Evolutionary conservation across 1,140 invertebrate genomes (phyloP), one percentile per base, ranked within the genome.

Genomic region (Penaeus indicus): DNA sequence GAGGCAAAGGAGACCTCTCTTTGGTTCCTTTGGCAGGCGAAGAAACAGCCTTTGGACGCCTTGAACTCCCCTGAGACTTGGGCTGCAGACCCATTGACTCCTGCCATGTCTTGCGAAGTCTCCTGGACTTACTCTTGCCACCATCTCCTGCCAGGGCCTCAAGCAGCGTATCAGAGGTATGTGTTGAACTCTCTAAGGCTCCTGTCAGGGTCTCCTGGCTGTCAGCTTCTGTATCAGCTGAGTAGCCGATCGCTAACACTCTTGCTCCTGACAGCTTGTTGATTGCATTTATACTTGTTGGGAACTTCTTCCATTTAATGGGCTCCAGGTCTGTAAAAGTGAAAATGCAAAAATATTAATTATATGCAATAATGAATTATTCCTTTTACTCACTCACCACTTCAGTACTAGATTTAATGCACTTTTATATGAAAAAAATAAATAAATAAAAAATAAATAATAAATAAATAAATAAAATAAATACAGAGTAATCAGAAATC

Each of bases 301-400:
- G 85, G 0, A 87, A 25, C 63, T 87, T 79, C 63, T 87, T 87
- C 85, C 85, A 87, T n/a, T 81, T 87, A 42, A 87, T 87, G 60
- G 77, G 21, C n/a, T 87, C 78, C 61, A 63, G 32, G 21, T 16
- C 22, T n/a, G 19, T 64, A 27, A n/a, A 62, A 60, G 78, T 47
- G 27, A 4, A 78, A 78, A 32, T 32, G 18, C 5, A 78, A 85
- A 85, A 69, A 60, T n/a, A 83, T 42, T 18, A 78, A 78, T n/a
- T 0, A 1, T 11, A 21, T 27, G 21, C 5, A n/a, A 21, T 5
- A 27, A 47, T 47, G 1, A 10, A 47, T 47, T 47, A 10, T 13
- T 47, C 11, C 11, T 47, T 13, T 47, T 47, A 13, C 4, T 47
- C 47, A 47, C 47, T 47, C 7, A 47, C 7, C 47, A 47, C 7